Evolutionary conservation across 1,140 invertebrate genomes (phyloP).

Genomic region (Drosophila ironensis): DNA sequence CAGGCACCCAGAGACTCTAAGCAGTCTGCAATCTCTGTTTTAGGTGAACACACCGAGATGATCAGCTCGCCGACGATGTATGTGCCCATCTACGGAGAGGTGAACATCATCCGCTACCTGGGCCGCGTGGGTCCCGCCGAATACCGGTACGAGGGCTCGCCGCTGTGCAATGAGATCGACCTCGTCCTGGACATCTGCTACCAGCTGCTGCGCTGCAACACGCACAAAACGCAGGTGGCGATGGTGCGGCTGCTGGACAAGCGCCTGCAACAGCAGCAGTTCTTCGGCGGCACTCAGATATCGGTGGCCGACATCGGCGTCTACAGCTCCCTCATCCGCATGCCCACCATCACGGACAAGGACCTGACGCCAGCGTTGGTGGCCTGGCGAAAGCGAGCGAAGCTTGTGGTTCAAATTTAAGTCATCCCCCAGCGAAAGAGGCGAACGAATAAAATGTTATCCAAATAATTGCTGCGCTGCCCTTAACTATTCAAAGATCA

Average conservation of each 20-base stretch:
- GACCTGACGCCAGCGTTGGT: conserved; percentile 70
- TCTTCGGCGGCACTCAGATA: conserved; percentile 70
- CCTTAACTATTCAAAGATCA: neutral
- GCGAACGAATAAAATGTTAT: conserved; percentile 39
- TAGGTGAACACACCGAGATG: conserved; percentile 81
- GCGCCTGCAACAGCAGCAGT: conserved; percentile 68
- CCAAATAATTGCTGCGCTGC: no score
- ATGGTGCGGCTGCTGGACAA: conserved; percentile 69
- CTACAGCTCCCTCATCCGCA: conserved; percentile 71
- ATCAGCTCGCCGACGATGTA: conserved; percentile 81
- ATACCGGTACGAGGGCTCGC: conserved; percentile 71
- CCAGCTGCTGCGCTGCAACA: conserved; percentile 73
- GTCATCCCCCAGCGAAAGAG: neutral
- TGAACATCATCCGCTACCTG: conserved; percentile 79
- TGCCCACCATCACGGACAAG: conserved; percentile 69
- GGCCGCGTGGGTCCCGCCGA: conserved; percentile 73
- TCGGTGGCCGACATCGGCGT: conserved; percentile 79
- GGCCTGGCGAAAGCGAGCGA: conserved; percentile 71
- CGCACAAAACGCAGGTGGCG: conserved; percentile 63
- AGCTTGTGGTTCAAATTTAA: conserved; percentile 67
- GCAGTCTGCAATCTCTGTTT: neutral
- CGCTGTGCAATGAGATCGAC: conserved; percentile 76
- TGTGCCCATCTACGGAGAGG: conserved; percentile 80
- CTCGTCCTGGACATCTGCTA: conserved; percentile 79
- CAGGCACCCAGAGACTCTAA: no score